Base-by-base conservation (phyloP, 1,140 invertebrate genomes). In the Xylocopa sonorina region DNA sequence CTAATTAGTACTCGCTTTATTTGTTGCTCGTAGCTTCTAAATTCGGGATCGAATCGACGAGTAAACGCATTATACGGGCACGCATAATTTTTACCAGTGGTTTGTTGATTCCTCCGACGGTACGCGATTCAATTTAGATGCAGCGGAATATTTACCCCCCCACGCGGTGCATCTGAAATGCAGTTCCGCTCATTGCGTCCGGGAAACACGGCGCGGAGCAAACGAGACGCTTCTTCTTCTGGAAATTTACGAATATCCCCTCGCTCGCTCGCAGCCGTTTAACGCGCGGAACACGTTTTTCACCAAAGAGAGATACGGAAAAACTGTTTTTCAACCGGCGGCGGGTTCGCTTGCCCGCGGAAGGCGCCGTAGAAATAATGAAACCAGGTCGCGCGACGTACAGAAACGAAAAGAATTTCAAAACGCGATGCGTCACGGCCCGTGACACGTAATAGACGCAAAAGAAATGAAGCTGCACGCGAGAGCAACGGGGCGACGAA, bases 401-500 rank as follows among this genome's bases (percentile, higher is more conserved):
- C 16, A 18, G 55, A 60, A 50, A 55, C 51, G 74, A 41, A 77
- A 77, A 71, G 75, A 77, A 77, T 77, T 77, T 77, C n/a, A 71
- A 77, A 77, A 77, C 34, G 66, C 66, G 58, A 73, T 63, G 67
- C 68, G 76, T 78, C 76, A 63, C 34, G 16, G 16, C 21, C 29
- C 12, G 58, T 73, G 76, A 55, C 67, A 63, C 68, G 76, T 78
- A 77, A 69, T 69, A 60, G 75, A 77, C 55, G 66, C 43, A 50
- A 69, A 77, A 71, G 75, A 71, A 77, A 77, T 57, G 74, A 69
- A 77, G 53, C 55, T 50, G 66, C 66, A 29, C 41, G 53, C 29
- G 7, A 5, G 46, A 29, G 46, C 34, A 21, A 63, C 34, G 24
- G 21, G 1, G 0, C 16, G 16, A n/a, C 18, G 18, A 43, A 7